Evolutionary conservation across 1,140 invertebrate species (phyloP).

Genomic region (Brachionus angularis): DNA sequence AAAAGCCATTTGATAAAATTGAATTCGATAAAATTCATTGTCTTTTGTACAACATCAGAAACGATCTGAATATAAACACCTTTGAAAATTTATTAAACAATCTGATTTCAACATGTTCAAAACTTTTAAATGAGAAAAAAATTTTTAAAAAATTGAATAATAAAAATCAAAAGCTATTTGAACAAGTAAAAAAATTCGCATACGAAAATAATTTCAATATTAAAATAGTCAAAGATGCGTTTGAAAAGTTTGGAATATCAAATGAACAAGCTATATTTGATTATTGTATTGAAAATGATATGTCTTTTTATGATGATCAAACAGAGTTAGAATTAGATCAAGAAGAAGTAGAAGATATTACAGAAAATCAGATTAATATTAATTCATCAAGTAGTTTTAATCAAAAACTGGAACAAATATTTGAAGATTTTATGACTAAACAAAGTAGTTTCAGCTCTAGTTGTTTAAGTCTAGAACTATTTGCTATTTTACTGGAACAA

Average conservation of each 20-base stretch:
- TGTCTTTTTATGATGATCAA: neutral
- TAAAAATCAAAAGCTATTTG: neutral
- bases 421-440: conserved; percentile 4
- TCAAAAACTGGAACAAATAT: neutral
- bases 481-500: neutral
- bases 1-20: neutral
- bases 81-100: neutral
- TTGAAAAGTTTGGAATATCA: neutral
- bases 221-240: neutral
- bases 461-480: neutral
- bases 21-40: neutral
- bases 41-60: neutral
- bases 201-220: conserved; percentile 7
- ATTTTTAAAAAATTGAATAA: neutral
- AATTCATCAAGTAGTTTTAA: neutral
- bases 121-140: neutral
- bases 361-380: neutral
- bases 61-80: neutral
- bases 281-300: neutral
- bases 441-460: neutral
- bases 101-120: neutral
- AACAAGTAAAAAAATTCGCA: neutral
- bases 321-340: neutral
- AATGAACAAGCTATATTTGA: neutral
- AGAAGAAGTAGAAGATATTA: neutral